Conservation (phyloP, 2,113 vertebrate genomes). For the Bubo scandiacus region DNA sequence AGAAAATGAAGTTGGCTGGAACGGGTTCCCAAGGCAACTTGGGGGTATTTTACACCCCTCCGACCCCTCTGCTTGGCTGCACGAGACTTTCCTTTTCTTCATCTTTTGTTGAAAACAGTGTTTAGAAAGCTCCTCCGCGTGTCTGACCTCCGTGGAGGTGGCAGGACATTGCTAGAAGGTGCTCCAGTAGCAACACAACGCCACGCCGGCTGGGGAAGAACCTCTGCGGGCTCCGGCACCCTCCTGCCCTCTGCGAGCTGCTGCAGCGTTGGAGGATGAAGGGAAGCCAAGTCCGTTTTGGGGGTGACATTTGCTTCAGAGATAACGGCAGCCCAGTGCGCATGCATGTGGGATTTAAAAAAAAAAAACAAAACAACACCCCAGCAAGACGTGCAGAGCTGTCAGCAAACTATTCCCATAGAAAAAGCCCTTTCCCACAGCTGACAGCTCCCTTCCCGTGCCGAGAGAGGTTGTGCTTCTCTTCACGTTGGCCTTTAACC, state of each 20-base stretch:
- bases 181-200: not conserved
- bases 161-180: not conserved
- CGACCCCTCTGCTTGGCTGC: not conserved
- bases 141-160: fast-evolving
- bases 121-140: fast-evolving
- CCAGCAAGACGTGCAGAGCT: not conserved
- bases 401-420: not conserved
- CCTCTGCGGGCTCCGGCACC: not conserved
- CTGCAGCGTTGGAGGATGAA: not conserved
- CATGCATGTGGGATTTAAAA: not conserved
- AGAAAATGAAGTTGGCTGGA: too few species aligned
- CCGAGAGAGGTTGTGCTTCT: not conserved
- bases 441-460: not conserved
- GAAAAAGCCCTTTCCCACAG: not conserved
- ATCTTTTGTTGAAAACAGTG: not conserved
- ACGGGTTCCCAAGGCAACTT: not conserved
- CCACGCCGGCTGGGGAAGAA: not conserved
- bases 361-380: not conserved
- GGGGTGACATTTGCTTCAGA: not conserved
- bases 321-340: fast-evolving
- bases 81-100: not conserved
- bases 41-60: not conserved
- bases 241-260: fast-evolving
- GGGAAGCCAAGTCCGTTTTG: not conserved
- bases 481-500: not conserved